Base-by-base conservation (phyloP, 2,888 invertebrate genomes). In the Ornithoptera alexandrae region DNA sequence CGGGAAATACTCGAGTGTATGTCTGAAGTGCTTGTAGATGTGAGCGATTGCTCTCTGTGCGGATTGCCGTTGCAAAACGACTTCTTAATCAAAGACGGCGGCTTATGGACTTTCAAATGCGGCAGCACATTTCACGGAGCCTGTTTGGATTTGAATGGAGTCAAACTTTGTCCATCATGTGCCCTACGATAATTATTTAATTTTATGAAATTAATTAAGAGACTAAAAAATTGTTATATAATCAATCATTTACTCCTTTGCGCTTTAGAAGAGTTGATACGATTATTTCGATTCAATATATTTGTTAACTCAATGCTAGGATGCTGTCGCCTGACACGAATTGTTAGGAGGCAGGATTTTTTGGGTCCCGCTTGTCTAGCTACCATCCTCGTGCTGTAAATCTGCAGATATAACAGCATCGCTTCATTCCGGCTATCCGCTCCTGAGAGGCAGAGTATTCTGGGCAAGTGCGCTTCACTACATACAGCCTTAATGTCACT, bases 51-150 rank as follows among this genome's bases (percentile, higher is more conserved):
- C 74, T 81, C 87, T 0, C 89, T 94, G 1, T 95, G 95, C 76
- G 94, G 94, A 65, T 79, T 95, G 77, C 93, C 94, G 70, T 84
- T 95, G 60, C 89, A 93, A 75, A 94, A 94, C 73, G 92, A 92
- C 67, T 92, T 94, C 65, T 78, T 95, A 61, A 88, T 95, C 42
- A 89, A 93, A 79, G 94, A 94, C 82, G 94, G 93, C 76, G 95
- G 95, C 18, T 81, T 95, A 3, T 94, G 94, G 86, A 92, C 93
- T 63, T 95, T 94, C 81, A 92, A 92, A 68, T 95, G 95, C 78
- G 94, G 94, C 62, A 95, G 95, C 77, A 92, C 93, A 68, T 95
- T 94, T 80, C 95, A 95, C 66, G 94, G 94, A 0, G 93, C 93
- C 7, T 94, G 94, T 81, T 89, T 94, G 77, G 90, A 93, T 76